A percentile compares a stretch with the other conserved stretches of the same genome.
These are phyloP conservation scores for Pteronura brasiliensis DNA, from an alignment of 2,113 vertebrate species.

Conservation along the genomic window DNA sequence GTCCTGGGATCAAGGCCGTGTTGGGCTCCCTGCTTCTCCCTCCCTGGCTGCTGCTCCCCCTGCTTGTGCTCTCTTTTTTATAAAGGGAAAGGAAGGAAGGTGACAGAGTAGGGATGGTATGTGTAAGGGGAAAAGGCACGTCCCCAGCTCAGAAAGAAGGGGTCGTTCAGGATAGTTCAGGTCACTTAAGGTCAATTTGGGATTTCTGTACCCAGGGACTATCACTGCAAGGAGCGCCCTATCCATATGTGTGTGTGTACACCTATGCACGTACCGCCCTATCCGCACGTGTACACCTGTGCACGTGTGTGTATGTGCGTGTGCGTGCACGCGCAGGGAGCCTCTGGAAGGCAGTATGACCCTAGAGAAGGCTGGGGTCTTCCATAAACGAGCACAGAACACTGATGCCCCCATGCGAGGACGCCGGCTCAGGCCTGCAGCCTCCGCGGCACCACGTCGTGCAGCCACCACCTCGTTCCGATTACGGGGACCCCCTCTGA, in stretches of 20 bases:
- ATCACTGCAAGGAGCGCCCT: not conserved
- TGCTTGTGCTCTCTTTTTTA: not conserved
- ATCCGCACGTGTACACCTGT: too few species aligned
- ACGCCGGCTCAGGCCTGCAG: not conserved
- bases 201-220: not conserved
- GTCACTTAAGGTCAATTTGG: not conserved
- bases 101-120: too few species aligned
- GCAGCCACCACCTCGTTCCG: too few species aligned
- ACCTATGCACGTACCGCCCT: too few species aligned
- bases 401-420: fast-evolving
- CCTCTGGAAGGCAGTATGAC: not conserved
- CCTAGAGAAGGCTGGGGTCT: not conserved
- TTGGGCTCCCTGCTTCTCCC: not conserved
- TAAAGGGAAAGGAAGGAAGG: not conserved
- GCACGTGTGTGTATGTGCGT: too few species aligned
- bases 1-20: not conserved
- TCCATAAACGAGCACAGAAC: not conserved
- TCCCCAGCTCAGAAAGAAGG: not conserved
- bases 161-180: not conserved
- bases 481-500: too few species aligned
- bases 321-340: not conserved
- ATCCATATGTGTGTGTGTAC: not conserved
- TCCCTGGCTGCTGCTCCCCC: too few species aligned
- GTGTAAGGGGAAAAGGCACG: too few species aligned
- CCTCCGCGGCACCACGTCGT: not conserved